Evolutionary conservation across 2,888 invertebrate genomes (phyloP).

Genomic region (Idaea biselata): DNA sequence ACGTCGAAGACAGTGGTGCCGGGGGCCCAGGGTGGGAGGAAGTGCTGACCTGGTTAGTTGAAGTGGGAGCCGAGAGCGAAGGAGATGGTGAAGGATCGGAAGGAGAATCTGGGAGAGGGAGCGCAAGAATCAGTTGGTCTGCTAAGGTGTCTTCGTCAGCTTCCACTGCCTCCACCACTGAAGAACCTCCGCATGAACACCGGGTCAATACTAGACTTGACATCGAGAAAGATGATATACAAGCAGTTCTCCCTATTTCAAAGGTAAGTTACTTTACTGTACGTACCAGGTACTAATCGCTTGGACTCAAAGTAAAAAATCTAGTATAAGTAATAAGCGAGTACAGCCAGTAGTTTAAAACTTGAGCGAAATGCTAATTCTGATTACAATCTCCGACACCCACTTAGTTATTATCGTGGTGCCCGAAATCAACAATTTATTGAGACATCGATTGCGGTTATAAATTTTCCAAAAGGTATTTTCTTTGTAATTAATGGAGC

Average conservation of each 20-base stretch:
- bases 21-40: conserved; percentile 84
- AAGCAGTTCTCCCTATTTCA: conserved; percentile 95
- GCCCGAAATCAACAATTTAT: conserved; percentile 64
- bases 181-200: conserved; percentile 71
- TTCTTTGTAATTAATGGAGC: conserved; percentile 60
- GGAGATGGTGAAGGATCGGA: conserved; percentile 70
- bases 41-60: conserved; percentile 94
- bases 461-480: conserved; percentile 63
- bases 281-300: background rate
- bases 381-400: conserved; percentile 43
- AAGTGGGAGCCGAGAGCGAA: conserved; percentile 91
- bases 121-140: conserved; percentile 93
- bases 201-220: conserved; percentile 91
- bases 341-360: conserved; percentile 1
- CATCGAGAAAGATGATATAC: conserved; percentile 96
- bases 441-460: conserved; percentile 55
- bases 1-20: conserved; percentile 63
- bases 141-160: conserved; percentile 75
- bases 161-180: conserved; percentile 56
- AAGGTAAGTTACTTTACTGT: conserved; percentile 82
- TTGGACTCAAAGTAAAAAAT: background rate
- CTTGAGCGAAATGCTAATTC: conserved; percentile 37
- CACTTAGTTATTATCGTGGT: conserved; percentile 44
- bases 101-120: conserved; percentile 85
- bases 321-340: background rate